Evolutionary conservation across 2,888 invertebrate species (phyloP).

Genomic region (Aspidiotus destructor): DNA sequence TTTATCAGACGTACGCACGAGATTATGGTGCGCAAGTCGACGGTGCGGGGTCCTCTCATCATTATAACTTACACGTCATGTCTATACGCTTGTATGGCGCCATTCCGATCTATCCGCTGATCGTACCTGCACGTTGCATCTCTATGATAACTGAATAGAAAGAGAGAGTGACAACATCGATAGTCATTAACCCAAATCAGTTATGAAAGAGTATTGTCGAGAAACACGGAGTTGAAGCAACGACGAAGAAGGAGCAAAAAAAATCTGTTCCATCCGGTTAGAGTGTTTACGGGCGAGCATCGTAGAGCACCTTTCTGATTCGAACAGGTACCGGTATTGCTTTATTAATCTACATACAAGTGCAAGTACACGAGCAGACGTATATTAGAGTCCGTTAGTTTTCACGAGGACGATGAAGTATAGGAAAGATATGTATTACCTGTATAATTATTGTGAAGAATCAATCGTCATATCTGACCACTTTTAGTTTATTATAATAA

Average conservation of each 20-base stretch:
- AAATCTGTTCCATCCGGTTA: slow-evolving; percentile 10
- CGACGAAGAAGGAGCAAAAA: neutral
- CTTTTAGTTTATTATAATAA: too few species aligned
- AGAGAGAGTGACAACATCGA: slow-evolving; percentile 17
- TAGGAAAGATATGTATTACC: too few species aligned
- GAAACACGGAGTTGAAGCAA: neutral
- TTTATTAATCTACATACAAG: neutral
- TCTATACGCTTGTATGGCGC: neutral
- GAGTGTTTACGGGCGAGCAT: neutral
- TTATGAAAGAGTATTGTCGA: slow-evolving; percentile 11
- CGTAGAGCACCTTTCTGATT: neutral
- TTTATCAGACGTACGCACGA: too few species aligned
- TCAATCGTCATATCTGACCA: too few species aligned
- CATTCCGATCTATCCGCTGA: slow-evolving; percentile 2
- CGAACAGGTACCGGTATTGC: slow-evolving; percentile 1
- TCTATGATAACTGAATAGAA: slow-evolving; percentile 11
- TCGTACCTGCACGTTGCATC: slow-evolving; percentile 15
- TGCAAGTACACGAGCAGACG: neutral
- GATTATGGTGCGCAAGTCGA: too few species aligned
- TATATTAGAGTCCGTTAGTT: slow-evolving; percentile 6
- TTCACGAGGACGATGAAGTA: neutral
- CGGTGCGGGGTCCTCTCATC: too few species aligned
- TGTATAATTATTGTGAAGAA: too few species aligned
- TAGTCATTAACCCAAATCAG: slow-evolving; percentile 15
- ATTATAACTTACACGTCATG: neutral